Percentiles rank a stretch among this genome's conserved stretches.
Evolutionary conservation across 2,113 vertebrate genomes (phyloP).

Genomic region (Proterorhinus semilunaris): DNA sequence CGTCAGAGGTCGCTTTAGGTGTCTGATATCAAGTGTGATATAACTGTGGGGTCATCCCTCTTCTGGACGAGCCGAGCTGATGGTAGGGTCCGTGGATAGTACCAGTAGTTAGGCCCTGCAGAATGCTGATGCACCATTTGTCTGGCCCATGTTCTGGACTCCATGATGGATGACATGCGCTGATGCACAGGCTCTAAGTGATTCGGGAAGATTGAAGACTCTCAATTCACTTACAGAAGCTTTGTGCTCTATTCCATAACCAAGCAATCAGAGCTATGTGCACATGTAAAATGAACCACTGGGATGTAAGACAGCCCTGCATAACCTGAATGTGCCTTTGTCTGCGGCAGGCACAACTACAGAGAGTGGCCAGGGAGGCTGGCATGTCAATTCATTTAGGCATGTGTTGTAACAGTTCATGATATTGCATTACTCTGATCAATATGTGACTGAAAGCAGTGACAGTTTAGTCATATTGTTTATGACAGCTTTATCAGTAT

Average conservation of each 20-base stretch:
- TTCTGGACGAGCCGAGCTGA: slow-evolving; percentile 21
- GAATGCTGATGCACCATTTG: slow-evolving; percentile 88
- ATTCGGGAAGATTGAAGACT: slow-evolving; percentile 92
- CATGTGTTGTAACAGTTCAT: slow-evolving; percentile 2
- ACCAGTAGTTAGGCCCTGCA: slow-evolving; percentile 41
- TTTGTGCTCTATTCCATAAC: slow-evolving; percentile 85
- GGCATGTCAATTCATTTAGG: slow-evolving; percentile 9
- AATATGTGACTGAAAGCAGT: slow-evolving; percentile 3
- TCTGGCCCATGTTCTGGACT: slow-evolving; percentile 74
- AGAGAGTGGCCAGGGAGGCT: background rate
- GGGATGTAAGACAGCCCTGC: background rate
- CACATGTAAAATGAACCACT: slow-evolving; percentile 66
- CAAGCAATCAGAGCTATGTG: slow-evolving; percentile 86
- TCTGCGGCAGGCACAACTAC: slow-evolving; percentile 12
- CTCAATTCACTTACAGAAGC: slow-evolving; percentile 87
- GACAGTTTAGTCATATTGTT: slow-evolving; percentile 3
- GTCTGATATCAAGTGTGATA: slow-evolving; percentile 29
- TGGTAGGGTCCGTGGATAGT: slow-evolving; percentile 19
- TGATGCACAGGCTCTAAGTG: slow-evolving; percentile 89
- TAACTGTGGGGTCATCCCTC: slow-evolving; percentile 46
- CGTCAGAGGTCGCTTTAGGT: slow-evolving; percentile 38
- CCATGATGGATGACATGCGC: slow-evolving; percentile 90
- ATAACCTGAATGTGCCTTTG: slow-evolving; percentile 14
- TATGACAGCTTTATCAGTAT: slow-evolving; percentile 4
- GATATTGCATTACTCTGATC: slow-evolving; percentile 8